These are phyloP conservation scores for Campopleginae sp. DNA, from an alignment of 2,888 invertebrate species.

Conservation along the genomic window DNA sequence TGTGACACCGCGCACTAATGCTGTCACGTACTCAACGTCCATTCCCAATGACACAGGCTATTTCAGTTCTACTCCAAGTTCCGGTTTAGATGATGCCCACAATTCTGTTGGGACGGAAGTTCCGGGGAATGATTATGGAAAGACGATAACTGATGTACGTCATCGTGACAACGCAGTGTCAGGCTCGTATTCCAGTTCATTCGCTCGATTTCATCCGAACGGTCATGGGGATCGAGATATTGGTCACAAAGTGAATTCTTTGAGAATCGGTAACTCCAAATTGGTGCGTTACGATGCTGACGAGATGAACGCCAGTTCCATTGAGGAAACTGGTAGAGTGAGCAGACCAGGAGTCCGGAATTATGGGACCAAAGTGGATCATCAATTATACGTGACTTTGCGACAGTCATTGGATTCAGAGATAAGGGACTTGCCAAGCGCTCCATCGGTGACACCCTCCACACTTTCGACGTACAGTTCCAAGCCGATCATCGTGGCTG, in stretches of 20 bases:
- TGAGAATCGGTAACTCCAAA: conserved; percentile 27
- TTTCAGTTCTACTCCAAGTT: conserved; percentile 31
- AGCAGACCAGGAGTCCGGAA: conserved; percentile 36
- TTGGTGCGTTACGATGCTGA: conserved; percentile 16
- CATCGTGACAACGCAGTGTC: conserved; percentile 33
- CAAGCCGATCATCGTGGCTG: conserved; percentile 81
- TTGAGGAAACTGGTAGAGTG: neutral
- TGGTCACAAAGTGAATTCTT: conserved; percentile 31
- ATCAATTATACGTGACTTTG: conserved; percentile 58
- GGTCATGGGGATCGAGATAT: conserved; percentile 25
- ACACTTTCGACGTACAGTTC: conserved; percentile 69
- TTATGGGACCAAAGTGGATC: conserved; percentile 50
- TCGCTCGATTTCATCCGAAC: conserved; percentile 44
- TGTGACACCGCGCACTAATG: conserved; percentile 32
- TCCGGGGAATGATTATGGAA: conserved; percentile 36
- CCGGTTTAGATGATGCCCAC: conserved; percentile 43
- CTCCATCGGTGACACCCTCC: conserved; percentile 29
- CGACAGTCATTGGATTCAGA: conserved; percentile 55
- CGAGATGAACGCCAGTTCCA: conserved; percentile 1
- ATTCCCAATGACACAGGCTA: conserved; percentile 23
- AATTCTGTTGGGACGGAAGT: conserved; percentile 32
- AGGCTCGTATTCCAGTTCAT: conserved; percentile 30
- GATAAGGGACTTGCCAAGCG: conserved; percentile 30
- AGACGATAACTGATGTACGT: conserved; percentile 5
- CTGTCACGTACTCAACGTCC: conserved; percentile 27